Evolutionary conservation across 1,140 invertebrate genomes (phyloP), one percentile per base, ranked within the genome.

Genomic region (Glossosoma conforme): DNA sequence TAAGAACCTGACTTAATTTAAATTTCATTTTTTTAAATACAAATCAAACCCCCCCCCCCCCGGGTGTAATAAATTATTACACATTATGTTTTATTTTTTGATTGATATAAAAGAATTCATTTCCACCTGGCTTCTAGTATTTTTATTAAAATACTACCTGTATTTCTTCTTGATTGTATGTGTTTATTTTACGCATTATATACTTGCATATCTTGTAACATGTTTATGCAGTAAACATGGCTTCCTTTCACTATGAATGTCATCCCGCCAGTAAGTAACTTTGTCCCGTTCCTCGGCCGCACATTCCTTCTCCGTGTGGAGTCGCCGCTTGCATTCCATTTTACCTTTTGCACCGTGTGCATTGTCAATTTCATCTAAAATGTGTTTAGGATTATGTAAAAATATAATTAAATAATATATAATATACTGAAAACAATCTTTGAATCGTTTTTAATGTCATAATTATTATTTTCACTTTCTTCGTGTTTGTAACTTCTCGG

Each of bases 311-410:
- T 33, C n/a, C 3, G 15, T 11, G n/a, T 33, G 32, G n/a, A 33
- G 32, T 33, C 11, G 3, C 3, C n/a, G 3, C 11, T 33, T 3
- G 3, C 3, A n/a, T 33, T 33, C 32, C 32, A 33, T n/a, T 33
- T 44, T 24, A 25, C 15, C 35, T 36, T 43, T 24, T 54, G 52
- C 52, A 54, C 52, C 44, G 44, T 54, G 52, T 54, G 52, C 52
- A 54, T 54, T 54, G 52, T 54, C 52, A 54, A 54, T 54, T 54
- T 54, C 37, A 42, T 42, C 37, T 42, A 41, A 41, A 38, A 38
- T 17, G 33, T 15, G 44, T 24, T 35, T 21, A 22, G 25, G n/a
- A 30, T 15, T 14, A 30, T 43, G 20, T 41, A 4, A 15, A 45
- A 30, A 41, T 49, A 18, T 49, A 41, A 14, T 11, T 46, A 36